These are phyloP conservation scores for Rhea pennata DNA, from an alignment of 2,113 vertebrate species.

Conservation along the genomic window DNA sequence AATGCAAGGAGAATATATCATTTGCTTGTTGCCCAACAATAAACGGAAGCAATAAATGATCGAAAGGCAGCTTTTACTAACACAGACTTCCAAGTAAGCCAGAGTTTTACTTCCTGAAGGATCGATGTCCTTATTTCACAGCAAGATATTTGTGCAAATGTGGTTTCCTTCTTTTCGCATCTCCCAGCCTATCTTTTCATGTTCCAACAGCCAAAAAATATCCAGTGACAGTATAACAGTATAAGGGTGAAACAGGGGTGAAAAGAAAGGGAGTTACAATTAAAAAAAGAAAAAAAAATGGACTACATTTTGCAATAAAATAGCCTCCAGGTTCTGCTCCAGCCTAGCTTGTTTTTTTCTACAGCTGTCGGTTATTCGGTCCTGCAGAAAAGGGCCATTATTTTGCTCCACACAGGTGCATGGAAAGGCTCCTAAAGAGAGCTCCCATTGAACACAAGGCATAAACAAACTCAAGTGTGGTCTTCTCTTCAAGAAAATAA, in stretches of 20 bases:
- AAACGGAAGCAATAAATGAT: not conserved
- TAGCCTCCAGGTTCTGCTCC: slow-evolving; percentile 51
- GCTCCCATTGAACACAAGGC: slow-evolving; percentile 67
- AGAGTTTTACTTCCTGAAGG: not conserved
- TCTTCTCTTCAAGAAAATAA: slow-evolving; percentile 70
- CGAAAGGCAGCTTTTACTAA: not conserved
- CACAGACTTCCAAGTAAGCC: not conserved
- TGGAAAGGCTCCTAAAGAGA: slow-evolving; percentile 62
- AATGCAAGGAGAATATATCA: not conserved
- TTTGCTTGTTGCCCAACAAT: not conserved
- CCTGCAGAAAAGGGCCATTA: slow-evolving; percentile 49
- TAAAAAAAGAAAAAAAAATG: not conserved
- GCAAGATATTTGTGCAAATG: not conserved
- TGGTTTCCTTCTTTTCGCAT: not conserved
- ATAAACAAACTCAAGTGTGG: slow-evolving; percentile 75
- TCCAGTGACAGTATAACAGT: not conserved
- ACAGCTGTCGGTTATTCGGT: not conserved
- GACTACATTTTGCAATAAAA: slow-evolving; percentile 25
- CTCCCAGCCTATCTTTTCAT: not conserved
- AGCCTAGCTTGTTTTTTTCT: slow-evolving; percentile 5
- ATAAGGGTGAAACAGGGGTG: not conserved
- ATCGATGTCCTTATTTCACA: not conserved
- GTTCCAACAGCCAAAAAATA: slow-evolving; percentile 24
- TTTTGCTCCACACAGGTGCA: slow-evolving; percentile 68
- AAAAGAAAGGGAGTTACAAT: not conserved